Percentiles rank a stretch among this genome's conserved stretches.
phyloP scores from a whole-genome alignment of 2,888 invertebrate species.

The Euclidia mi region DNA sequence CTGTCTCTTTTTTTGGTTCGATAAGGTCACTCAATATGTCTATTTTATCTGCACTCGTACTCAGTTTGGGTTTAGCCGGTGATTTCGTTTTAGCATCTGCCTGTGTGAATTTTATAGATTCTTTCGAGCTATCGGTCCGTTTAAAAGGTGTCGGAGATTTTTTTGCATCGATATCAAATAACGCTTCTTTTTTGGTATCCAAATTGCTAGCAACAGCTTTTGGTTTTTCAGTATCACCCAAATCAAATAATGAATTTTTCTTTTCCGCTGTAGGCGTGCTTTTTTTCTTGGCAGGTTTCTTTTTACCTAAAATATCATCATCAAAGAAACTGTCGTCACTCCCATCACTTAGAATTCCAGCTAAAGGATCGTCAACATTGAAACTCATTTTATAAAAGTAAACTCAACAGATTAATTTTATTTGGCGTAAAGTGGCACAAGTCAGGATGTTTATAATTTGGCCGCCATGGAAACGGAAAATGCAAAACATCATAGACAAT shows the following conservation, averaged over 20 bases:
- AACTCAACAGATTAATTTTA: slow-evolving; percentile 27
- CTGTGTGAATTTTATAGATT: slow-evolving; percentile 67
- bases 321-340: slow-evolving; percentile 94
- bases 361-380: slow-evolving; percentile 91
- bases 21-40: slow-evolving; percentile 72
- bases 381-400: slow-evolving; percentile 88
- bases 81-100: slow-evolving; percentile 68
- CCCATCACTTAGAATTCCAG: slow-evolving; percentile 92
- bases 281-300: slow-evolving; percentile 76
- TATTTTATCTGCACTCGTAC: slow-evolving; percentile 70
- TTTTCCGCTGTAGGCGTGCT: slow-evolving; percentile 70
- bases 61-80: slow-evolving; percentile 71
- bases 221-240: slow-evolving; percentile 65
- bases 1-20: slow-evolving; percentile 65
- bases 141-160: slow-evolving; percentile 69
- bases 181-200: slow-evolving; percentile 60
- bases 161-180: slow-evolving; percentile 63
- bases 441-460: slow-evolving; percentile 68
- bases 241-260: slow-evolving; percentile 81
- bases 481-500: slow-evolving; percentile 25
- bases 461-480: slow-evolving; percentile 77
- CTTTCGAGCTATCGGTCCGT: slow-evolving; percentile 67
- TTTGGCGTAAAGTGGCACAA: slow-evolving; percentile 12
- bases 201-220: slow-evolving; percentile 48
- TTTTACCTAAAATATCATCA: slow-evolving; percentile 88